Evolutionary conservation across 2,797 vertebrate genomes (phyloP), one percentile per base, ranked within the genome.

Genomic region (Sorex maritimensis): DNA sequence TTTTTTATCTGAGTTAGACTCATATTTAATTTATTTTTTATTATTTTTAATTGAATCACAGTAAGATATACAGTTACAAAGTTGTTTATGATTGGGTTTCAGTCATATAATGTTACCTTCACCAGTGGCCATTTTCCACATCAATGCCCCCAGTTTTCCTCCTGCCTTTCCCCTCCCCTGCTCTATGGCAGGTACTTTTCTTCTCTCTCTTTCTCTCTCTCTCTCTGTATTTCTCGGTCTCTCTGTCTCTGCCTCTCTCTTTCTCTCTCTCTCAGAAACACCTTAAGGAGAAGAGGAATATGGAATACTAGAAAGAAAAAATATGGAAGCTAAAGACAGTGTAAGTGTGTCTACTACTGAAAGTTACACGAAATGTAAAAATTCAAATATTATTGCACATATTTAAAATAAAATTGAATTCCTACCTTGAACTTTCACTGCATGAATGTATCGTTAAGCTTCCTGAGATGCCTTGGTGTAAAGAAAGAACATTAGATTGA

Each of bases 371-470:
- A 74, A 92, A 94, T 6, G 67, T 69, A 86, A 88, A 41, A 52
- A 21, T 78, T 38, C 28, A 94, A 79, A 4, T 92, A 46, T 19
- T 75, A n/a, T 5, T 69, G 14, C 63, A 2, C 1, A 34, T 58
- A 7, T 80, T 93, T 86, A 41, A 86, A 78, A 90, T 49, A 74
- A 93, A 58, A 86, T 49, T 49, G 41, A 86, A 11, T 71, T 79
- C n/a, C n/a, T 91, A 19, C 67, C 65, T 81, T 91, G 41, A 58
- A 81, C 77, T 93, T 61, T 26, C 65, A 46, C 34, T 81, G 17
- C 9, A 49, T 77, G 72, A 90, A 82, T 55, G 68, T 19, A 81
- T 80, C 26, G 58, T 38, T 86, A 94, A 84, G 1, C 21, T 55
- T 91, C 58, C 63, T 55, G 81, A 93, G 46, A 68, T 6, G 73